A percentile compares a stretch with the other conserved stretches of the same genome.
phyloP scores from a whole-genome alignment of 1,140 invertebrate species.

The Drosophila persimilis region DNA sequence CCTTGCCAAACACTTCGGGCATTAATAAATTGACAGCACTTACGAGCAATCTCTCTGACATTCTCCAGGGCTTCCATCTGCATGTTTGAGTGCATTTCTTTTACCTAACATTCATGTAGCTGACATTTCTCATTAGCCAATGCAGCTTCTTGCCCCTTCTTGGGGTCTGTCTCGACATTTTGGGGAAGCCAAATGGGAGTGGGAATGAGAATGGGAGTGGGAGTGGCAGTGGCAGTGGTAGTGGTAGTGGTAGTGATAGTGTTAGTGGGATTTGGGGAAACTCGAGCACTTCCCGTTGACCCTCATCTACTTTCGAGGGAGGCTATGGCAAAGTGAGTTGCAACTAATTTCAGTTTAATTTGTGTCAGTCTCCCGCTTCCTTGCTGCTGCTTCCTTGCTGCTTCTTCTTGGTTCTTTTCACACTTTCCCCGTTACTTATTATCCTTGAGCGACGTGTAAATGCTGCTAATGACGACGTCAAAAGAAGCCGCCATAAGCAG shows the following conservation, averaged over 20 bases:
- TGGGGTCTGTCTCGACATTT: constrained; percentile 4
- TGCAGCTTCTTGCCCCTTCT: constrained; percentile 19
- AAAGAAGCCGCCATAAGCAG: constrained; percentile 46
- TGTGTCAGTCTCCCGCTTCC: constrained; percentile 65
- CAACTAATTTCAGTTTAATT: constrained; percentile 81
- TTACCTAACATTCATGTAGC: not conserved
- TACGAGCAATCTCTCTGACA: not conserved
- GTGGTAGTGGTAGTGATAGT: too few species aligned
- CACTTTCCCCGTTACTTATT: constrained; percentile 67
- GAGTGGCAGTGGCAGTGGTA: too few species aligned
- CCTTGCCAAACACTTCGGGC: not conserved
- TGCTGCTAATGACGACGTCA: constrained; percentile 79
- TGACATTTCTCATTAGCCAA: constrained; percentile 44
- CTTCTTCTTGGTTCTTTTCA: constrained; percentile 50
- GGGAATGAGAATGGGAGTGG: too few species aligned
- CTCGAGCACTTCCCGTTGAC: not conserved
- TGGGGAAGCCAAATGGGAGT: too few species aligned
- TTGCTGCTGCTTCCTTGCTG: not conserved
- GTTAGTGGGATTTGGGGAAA: too few species aligned
- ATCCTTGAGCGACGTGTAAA: constrained; percentile 76
- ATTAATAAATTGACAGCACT: not conserved
- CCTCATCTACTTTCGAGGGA: not conserved
- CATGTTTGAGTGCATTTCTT: not conserved
- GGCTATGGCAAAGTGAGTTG: constrained; percentile 57
- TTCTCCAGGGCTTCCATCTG: constrained; percentile 19